A percentile compares a stretch with the other conserved stretches of the same genome.
Evolutionary conservation across 2,113 vertebrate genomes (phyloP).

Genomic region (Desmodus rotundus): DNA sequence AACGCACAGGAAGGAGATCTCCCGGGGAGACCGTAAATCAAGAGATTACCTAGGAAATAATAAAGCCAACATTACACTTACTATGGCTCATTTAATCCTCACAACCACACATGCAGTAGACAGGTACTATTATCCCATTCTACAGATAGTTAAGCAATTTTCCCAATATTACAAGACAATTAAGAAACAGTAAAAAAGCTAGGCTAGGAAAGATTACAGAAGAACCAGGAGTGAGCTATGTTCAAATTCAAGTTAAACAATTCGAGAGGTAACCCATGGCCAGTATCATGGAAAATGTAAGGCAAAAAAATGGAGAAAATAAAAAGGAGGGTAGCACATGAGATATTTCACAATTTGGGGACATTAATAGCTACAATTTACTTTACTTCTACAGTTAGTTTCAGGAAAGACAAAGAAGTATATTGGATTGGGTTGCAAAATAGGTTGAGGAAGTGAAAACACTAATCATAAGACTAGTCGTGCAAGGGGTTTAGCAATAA

Average conservation of each 20-base stretch:
- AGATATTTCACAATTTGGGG: slow-evolving; percentile 27
- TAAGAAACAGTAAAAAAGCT: background rate
- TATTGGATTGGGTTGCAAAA: slow-evolving; percentile 33
- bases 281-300: background rate
- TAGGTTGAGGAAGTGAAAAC: slow-evolving; percentile 53
- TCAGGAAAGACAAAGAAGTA: slow-evolving; percentile 40
- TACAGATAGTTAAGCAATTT: background rate
- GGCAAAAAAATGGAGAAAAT: background rate
- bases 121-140: background rate
- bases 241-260: background rate
- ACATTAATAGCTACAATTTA: background rate
- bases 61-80: background rate
- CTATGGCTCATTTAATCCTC: background rate
- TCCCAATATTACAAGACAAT: background rate
- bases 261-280: background rate
- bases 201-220: background rate
- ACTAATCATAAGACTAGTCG: slow-evolving; percentile 40
- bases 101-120: background rate
- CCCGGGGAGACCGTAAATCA: background rate
- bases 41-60: background rate
- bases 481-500: background rate
- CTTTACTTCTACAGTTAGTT: background rate
- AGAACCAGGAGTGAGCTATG: background rate
- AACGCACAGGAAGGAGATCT: background rate
- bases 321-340: background rate